Base-by-base conservation (phyloP, 1,140 invertebrate species). In the Panonychus citri region DNA sequence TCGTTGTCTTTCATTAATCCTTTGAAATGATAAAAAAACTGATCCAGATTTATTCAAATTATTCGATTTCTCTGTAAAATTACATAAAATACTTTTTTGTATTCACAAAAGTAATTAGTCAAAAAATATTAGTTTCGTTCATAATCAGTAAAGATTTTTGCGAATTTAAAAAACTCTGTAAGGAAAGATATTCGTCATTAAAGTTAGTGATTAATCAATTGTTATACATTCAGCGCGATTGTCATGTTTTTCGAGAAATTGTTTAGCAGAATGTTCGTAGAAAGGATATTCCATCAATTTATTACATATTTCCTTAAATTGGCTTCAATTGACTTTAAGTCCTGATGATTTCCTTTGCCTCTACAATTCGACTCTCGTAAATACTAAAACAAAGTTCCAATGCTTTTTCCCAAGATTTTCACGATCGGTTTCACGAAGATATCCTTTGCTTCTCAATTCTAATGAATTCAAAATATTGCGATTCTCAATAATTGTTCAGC, bases 371-470 rank as follows among this genome's bases (percentile, higher is more conserved):
- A 21, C 25, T 12, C 2, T 15, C 12, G 12, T 19, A 12, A 3
- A 49, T 15, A 13, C 12, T 13, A 24, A 26, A 15, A 26, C 46
- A 49, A 26, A 13, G 40, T 8, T 59, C 48, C 19, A 56, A 55
- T 10, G 59, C 55, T 40, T n/a, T 24, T 51, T 37, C 3, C 55
- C 56, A 13, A 66, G 43, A 19, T 21, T 49, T 26, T 60, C 28
- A 19, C 64, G 49, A 55, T 64, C 63, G 13, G 43, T 53, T 42
- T 65, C 61, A 12, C 57, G 52, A 25, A 66, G 43, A 52, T 62
- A 66, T 57, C 61, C 60, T 65, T 85, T 88, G 61, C 82, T 84
- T 1, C 75, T 69, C 59, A 88, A 86, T 3, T 87, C 87, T 51
- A 75, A 78, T 66, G 79, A 79, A 57, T 77, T 76, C 12, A 71